Percentiles rank a stretch among this genome's conserved stretches.
Evolutionary conservation across 2,113 vertebrate species (phyloP).

Genomic region (Arenaria interpres): DNA sequence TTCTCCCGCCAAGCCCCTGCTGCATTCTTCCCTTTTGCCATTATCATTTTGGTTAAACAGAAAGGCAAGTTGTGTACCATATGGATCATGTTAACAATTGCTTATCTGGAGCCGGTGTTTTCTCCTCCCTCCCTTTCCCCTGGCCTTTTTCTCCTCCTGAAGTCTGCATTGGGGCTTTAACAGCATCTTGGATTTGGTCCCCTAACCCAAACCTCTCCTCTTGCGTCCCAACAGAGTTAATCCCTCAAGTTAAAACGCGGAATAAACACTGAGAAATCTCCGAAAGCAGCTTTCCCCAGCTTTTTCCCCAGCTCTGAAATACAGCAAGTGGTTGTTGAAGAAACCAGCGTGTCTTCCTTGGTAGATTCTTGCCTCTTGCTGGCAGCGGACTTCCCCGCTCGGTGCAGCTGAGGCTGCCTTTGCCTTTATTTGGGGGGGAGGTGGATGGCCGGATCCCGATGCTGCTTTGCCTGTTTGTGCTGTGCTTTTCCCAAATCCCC

Average conservation of each 20-base stretch:
- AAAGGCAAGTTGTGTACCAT: conserved; percentile 73
- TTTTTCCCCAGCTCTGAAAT: not conserved
- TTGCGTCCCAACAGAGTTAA: rapidly evolving
- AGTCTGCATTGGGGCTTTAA: not conserved
- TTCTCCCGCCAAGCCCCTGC: conserved; percentile 55
- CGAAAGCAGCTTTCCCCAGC: rapidly evolving
- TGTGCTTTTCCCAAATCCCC: not conserved
- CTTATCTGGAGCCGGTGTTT: conserved; percentile 72
- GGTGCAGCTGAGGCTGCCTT: not conserved
- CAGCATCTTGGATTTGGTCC: not conserved
- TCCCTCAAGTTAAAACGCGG: rapidly evolving
- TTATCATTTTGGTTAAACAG: conserved; percentile 82
- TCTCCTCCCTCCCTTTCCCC: conserved; percentile 40
- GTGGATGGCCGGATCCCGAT: rapidly evolving
- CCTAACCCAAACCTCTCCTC: not conserved
- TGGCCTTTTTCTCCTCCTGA: not conserved
- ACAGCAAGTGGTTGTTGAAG: rapidly evolving
- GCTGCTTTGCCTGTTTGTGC: not conserved
- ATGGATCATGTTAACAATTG: conserved; percentile 83
- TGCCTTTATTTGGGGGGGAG: not conserved
- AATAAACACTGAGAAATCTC: not conserved
- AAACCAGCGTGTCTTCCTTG: rapidly evolving
- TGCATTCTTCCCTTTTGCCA: conserved; percentile 77
- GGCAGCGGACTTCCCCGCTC: not conserved
- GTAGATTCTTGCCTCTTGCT: rapidly evolving